Conservation (phyloP, 1,140 invertebrate genomes). For the Phymastichus coffea region DNA sequence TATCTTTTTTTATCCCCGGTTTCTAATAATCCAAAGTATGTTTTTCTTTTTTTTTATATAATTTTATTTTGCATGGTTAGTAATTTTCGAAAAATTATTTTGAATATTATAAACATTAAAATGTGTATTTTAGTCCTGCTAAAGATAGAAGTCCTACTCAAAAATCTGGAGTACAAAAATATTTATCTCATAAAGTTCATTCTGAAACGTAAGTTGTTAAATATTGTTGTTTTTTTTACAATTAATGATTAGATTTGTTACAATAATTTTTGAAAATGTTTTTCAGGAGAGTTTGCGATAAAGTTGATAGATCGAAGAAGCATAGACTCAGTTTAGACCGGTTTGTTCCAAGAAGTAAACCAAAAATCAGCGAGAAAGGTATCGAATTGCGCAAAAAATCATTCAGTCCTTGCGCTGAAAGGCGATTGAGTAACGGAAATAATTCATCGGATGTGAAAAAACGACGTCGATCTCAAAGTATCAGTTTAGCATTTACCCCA, state of each 20-base stretch:
- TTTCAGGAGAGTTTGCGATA: conserved; percentile 38
- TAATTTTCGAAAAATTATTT: background rate
- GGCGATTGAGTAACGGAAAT: conserved; percentile 47
- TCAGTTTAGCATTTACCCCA: conserved; percentile 32
- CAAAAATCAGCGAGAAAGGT: conserved; percentile 38
- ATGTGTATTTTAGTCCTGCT: conserved; percentile 28
- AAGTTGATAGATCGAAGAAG: conserved; percentile 50
- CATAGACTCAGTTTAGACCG: conserved; percentile 48
- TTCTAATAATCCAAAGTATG: conserved; percentile 41
- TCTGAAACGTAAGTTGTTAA: conserved; percentile 37
- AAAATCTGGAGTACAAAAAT: conserved; percentile 35
- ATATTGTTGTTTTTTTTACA: background rate
- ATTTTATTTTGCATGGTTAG: conserved; percentile 1
- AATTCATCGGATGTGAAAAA: conserved; percentile 36
- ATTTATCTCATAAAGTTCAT: conserved; percentile 29
- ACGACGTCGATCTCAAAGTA: conserved; percentile 36
- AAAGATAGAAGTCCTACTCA: conserved; percentile 39
- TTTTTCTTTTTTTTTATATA: conserved; percentile 20
- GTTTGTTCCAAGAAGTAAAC: conserved; percentile 43
- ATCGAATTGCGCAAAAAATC: conserved; percentile 30
- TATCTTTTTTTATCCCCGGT: conserved; percentile 35
- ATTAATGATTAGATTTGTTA: conserved; percentile 3
- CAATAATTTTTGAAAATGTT: background rate
- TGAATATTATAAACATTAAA: background rate
- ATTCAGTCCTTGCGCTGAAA: conserved; percentile 36